Evolutionary conservation across 37 sponge, comb jelly and placozoan species (phyloP).

Genomic region (Agelas oroides): DNA sequence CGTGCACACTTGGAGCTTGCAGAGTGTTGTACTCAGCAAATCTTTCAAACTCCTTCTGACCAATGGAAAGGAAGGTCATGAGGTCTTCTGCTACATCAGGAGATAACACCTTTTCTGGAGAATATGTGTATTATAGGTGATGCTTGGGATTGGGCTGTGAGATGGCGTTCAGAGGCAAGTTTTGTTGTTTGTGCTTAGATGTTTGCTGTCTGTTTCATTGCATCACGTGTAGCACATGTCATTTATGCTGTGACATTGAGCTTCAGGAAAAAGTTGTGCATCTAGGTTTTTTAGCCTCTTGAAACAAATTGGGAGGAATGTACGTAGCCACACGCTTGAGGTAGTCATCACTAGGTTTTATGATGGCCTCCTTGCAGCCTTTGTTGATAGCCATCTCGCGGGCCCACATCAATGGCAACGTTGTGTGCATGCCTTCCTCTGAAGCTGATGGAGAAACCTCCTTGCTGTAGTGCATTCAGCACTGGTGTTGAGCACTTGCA

Average conservation of each 20-base stretch:
- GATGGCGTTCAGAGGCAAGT: too few species aligned
- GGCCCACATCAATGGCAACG: too few species aligned
- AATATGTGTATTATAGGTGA: conserved; percentile 21
- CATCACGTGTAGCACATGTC: not conserved
- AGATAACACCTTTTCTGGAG: conserved; percentile 8
- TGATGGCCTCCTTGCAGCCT: not conserved
- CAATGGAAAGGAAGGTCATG: not conserved
- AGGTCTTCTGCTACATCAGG: not conserved
- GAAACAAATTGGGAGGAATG: not conserved
- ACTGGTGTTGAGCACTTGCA: too few species aligned
- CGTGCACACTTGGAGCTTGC: not conserved
- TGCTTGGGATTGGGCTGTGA: too few species aligned
- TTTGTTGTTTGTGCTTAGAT: too few species aligned
- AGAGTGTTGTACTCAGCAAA: not conserved
- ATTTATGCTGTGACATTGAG: not conserved
- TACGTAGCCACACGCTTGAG: conserved; percentile 1
- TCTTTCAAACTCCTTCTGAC: not conserved
- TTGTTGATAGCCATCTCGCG: too few species aligned
- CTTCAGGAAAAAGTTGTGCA: not conserved
- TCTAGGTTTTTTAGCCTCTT: not conserved
- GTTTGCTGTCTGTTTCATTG: too few species aligned
- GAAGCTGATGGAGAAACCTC: too few species aligned
- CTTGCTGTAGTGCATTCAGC: too few species aligned
- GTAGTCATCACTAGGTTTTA: conserved; percentile 13
- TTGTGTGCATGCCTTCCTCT: not conserved